Evolutionary conservation across 2,888 invertebrate species (phyloP), one percentile per base, ranked within the genome.

Genomic region (Ophonus ardosiacus): DNA sequence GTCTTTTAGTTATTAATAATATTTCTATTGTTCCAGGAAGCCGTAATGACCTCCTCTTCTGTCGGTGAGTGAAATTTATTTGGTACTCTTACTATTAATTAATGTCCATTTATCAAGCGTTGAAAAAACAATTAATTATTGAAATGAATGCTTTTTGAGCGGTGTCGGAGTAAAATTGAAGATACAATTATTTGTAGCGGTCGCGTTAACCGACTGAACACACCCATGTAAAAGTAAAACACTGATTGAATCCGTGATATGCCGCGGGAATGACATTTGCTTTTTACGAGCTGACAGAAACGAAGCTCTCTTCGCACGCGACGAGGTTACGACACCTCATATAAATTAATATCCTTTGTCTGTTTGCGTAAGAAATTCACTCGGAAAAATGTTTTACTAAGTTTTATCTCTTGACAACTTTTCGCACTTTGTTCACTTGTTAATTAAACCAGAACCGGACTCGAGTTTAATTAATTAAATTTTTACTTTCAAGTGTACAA

Each of bases 311-410:
- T 18, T 43, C 76, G 7, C 51, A 51, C 76, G 57, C 21, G 51
- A 76, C 56, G 43, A 6, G 10, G 56, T 78, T 78, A 8, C 18
- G 7, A 10, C 78, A 18, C 31, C 57, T 56, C 78, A 57, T 57
- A 78, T 78, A 78, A 78, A 78, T 78, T 78, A 78, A 78, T 78
- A 78, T 78, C 78, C 31, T 78, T 78, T 78, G 78, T 78, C 78
- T 78, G 78, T 78, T 78, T 78, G 78, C 57, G 18, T 43, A 78
- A 57, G 24, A 78, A 78, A 57, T 57, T 78, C 57, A n/a, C 57
- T 3, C 56, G 31, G 7, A 57, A 78, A 78, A 78, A 78, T 78
- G 78, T 78, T 78, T 57, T 78, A 57, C n/a, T 78, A 74, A 78
- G 78, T 78, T 78, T 78, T 78, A 78, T 78, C 78, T 74, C 71